These are phyloP conservation scores for Ectemnius lituratus DNA, from an alignment of 2,888 invertebrate genomes.

Conservation along the genomic window DNA sequence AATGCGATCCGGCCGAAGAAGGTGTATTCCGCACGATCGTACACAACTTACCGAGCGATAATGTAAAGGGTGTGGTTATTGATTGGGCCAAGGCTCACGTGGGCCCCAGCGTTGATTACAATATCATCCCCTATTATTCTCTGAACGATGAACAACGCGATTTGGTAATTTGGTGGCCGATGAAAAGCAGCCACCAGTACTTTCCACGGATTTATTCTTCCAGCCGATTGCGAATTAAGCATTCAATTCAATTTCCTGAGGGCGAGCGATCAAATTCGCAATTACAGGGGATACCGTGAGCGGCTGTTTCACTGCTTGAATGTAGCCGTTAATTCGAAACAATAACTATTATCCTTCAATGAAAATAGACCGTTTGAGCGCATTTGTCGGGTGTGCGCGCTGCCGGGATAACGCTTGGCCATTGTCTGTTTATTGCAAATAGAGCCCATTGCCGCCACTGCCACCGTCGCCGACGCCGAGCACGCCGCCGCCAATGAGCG, in stretches of 20 bases:
- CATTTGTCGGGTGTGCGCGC: constrained; percentile 2
- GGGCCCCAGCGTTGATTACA: constrained; percentile 19
- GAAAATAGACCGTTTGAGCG: constrained; percentile 1
- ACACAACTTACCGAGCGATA: constrained; percentile 53
- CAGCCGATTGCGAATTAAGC: constrained; percentile 11
- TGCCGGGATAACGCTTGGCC: neutral
- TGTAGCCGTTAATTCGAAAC: constrained; percentile 4
- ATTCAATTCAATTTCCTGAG: neutral
- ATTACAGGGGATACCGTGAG: neutral
- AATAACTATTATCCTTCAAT: constrained; percentile 2
- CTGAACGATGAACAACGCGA: constrained; percentile 12
- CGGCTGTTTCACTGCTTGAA: neutral
- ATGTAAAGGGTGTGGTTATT: constrained; percentile 50
- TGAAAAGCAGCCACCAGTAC: constrained; percentile 14
- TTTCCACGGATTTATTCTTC: constrained; percentile 12
- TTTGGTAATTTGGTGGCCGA: neutral
- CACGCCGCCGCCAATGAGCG: constrained; percentile 75
- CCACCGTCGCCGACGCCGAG: constrained; percentile 77
- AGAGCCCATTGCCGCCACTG: constrained; percentile 75
- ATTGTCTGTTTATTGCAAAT: constrained; percentile 16
- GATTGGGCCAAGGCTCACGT: constrained; percentile 32
- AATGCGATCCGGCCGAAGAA: constrained; percentile 45
- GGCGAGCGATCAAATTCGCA: constrained; percentile 2
- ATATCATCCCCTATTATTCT: constrained; percentile 7
- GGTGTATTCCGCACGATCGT: constrained; percentile 44